Conservation (phyloP, 2,113 vertebrate genomes). For the Ameiurus melas region DNA sequence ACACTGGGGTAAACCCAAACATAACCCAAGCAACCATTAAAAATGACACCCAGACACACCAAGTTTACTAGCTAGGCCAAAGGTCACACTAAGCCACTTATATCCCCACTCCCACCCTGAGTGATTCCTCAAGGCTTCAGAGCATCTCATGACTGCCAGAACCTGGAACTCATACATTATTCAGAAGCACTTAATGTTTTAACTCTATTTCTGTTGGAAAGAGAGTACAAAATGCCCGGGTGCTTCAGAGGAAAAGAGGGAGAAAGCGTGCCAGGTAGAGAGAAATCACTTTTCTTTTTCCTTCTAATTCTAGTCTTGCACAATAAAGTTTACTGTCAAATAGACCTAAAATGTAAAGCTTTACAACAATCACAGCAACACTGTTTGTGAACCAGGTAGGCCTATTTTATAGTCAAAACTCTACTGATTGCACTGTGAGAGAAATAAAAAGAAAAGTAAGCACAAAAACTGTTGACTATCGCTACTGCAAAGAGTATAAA, state of each 20-base stretch:
- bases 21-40: not conserved
- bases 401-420: slow-evolving; percentile 36
- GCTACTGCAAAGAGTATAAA: slow-evolving; percentile 31
- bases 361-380: slow-evolving; percentile 21
- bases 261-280: not conserved
- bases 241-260: slow-evolving; percentile 3
- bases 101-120: not conserved
- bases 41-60: not conserved
- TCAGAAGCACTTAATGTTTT: slow-evolving; percentile 38
- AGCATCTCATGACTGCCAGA: slow-evolving; percentile 34
- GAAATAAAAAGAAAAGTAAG: not conserved
- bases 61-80: not conserved
- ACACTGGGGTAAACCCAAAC: not conserved
- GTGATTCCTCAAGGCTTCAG: slow-evolving; percentile 33
- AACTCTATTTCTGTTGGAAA: slow-evolving; percentile 25
- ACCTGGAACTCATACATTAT: slow-evolving; percentile 33
- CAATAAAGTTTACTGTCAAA: slow-evolving; percentile 38
- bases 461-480: not conserved
- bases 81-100: slow-evolving; percentile 15
- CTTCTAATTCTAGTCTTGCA: slow-evolving; percentile 6
- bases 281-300: slow-evolving; percentile 13
- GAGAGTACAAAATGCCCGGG: not conserved
- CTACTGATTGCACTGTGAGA: slow-evolving; percentile 16
- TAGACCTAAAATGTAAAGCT: not conserved
- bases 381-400: slow-evolving; percentile 16